These are phyloP conservation scores for Maconellicoccus hirsutus DNA, from an alignment of 1,140 invertebrate genomes.

Conservation along the genomic window DNA sequence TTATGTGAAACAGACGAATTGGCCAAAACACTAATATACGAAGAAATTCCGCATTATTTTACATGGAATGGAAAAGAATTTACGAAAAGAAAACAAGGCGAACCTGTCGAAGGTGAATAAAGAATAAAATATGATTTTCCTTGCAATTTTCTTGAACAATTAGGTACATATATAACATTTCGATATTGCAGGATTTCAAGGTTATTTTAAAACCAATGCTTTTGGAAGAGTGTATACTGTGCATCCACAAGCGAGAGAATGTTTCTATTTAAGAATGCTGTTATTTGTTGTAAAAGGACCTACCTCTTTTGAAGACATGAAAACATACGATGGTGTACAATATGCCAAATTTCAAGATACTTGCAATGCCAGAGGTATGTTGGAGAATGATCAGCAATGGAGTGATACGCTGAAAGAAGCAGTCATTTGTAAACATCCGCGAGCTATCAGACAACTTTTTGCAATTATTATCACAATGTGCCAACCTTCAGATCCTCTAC, in stretches of 20 bases:
- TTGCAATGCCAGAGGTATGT: conserved; percentile 28
- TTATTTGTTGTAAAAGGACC: conserved; percentile 34
- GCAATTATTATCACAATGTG: conserved; percentile 32
- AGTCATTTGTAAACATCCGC: conserved; percentile 30
- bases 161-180: too few species aligned
- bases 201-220: background rate
- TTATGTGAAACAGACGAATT: too few species aligned
- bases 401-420: conserved; percentile 32
- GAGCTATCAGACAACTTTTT: conserved; percentile 38
- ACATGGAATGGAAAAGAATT: too few species aligned
- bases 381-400: conserved; percentile 33
- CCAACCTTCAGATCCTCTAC: conserved; percentile 28
- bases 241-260: background rate
- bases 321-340: conserved; percentile 32
- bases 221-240: conserved; percentile 6
- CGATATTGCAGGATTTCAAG: too few species aligned
- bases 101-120: background rate
- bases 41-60: too few species aligned
- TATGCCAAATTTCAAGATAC: conserved; percentile 31
- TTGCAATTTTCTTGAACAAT: too few species aligned
- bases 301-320: conserved; percentile 34
- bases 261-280: conserved; percentile 31
- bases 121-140: too few species aligned
- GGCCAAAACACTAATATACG: too few species aligned
- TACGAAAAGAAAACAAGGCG: background rate